Conservation (phyloP, 2,888 invertebrate genomes). For the Drosophila antonietae region DNA sequence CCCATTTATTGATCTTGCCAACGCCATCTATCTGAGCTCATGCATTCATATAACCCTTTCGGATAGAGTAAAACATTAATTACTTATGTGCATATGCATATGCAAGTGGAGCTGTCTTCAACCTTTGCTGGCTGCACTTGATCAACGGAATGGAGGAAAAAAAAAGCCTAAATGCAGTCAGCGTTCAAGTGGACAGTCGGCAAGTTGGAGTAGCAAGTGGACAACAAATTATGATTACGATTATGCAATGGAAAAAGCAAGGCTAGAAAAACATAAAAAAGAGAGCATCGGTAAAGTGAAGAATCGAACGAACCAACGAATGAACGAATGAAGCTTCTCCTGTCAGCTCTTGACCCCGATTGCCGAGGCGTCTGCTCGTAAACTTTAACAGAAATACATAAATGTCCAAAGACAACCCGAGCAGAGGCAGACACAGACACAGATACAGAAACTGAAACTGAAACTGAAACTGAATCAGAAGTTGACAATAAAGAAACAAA, state of each 20-base stretch:
- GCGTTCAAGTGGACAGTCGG: conserved; percentile 63
- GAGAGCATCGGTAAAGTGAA: conserved; percentile 38
- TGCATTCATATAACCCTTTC: conserved; percentile 5
- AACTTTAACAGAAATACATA: conserved; percentile 39
- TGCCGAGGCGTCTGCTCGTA: conserved; percentile 36
- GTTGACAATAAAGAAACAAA: conserved; percentile 18
- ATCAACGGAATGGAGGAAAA: conserved; percentile 47
- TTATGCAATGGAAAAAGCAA: conserved; percentile 64
- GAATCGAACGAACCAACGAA: conserved; percentile 39
- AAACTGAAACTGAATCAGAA: conserved; percentile 9
- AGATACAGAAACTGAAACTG: conserved; percentile 8
- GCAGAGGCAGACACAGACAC: not conserved
- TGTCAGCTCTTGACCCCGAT: conserved; percentile 67
- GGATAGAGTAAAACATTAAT: conserved; percentile 51
- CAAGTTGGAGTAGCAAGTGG: conserved; percentile 44
- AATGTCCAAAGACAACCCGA: conserved; percentile 14
- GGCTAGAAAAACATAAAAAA: conserved; percentile 26
- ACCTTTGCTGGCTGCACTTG: conserved; percentile 67
- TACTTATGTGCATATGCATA: conserved; percentile 57
- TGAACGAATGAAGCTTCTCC: conserved; percentile 48
- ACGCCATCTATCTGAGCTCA: not conserved
- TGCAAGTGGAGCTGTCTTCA: conserved; percentile 65
- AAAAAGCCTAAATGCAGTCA: conserved; percentile 61
- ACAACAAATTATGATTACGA: conserved; percentile 63
- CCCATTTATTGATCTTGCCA: not conserved